These are phyloP conservation scores for Asbolus verrucosus DNA, from an alignment of 1,140 invertebrate species.

Conservation along the genomic window DNA sequence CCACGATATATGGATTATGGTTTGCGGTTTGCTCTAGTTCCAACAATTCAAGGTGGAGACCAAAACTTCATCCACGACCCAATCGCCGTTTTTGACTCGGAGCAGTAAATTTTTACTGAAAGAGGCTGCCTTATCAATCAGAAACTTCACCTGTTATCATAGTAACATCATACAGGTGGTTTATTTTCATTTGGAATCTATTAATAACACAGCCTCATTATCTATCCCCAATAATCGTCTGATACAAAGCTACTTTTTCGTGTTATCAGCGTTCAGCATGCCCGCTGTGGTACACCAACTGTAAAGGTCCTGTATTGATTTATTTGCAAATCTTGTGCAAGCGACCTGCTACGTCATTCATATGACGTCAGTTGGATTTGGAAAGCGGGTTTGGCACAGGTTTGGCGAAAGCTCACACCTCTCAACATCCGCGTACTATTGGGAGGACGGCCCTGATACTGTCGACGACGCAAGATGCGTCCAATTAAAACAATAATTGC, in stretches of 20 bases:
- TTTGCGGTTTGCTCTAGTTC: constrained; percentile 4
- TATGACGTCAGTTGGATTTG: constrained; percentile 47
- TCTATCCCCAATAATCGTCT: constrained; percentile 5
- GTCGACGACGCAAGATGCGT: too few species aligned
- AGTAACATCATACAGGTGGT: constrained; percentile 30
- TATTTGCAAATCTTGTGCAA: constrained; percentile 48
- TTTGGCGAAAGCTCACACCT: constrained; percentile 27
- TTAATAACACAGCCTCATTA: constrained; percentile 18
- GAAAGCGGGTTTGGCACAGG: constrained; percentile 32
- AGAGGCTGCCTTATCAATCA: constrained; percentile 9
- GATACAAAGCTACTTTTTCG: constrained; percentile 18
- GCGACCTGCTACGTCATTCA: constrained; percentile 46
- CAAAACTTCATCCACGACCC: not conserved
- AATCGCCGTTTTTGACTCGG: not conserved
- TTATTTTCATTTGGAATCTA: constrained; percentile 33
- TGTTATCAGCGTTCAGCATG: constrained; percentile 11
- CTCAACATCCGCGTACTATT: constrained; percentile 22
- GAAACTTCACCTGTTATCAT: constrained; percentile 21
- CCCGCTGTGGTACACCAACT: constrained; percentile 9
- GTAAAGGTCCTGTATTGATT: constrained; percentile 45
- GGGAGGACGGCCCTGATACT: not conserved
- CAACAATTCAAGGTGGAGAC: constrained; percentile 8
- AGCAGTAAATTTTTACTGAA: not conserved
- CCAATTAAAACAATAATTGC: too few species aligned
- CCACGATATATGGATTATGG: constrained; percentile 38